Evolutionary conservation across 2,888 invertebrate genomes (phyloP).

Genomic region (Cylloceria caligata): DNA sequence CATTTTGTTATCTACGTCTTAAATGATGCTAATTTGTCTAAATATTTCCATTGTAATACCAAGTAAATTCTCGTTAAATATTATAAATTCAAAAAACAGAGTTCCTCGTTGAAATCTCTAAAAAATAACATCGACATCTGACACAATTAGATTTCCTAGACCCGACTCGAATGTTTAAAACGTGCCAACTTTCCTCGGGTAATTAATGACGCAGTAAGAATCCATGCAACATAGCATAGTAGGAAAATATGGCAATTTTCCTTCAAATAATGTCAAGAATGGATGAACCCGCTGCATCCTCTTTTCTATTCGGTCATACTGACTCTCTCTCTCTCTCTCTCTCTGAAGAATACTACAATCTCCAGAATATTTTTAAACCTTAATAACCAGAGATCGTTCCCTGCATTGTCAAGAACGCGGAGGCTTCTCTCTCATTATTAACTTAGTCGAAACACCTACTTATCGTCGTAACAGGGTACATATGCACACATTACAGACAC

Average conservation of each 20-base stretch:
- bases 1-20: not conserved
- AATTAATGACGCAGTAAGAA: not conserved
- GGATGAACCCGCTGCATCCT: not conserved
- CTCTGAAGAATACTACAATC: not conserved
- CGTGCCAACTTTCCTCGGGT: not conserved
- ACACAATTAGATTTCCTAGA: not conserved
- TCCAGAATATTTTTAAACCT: not conserved
- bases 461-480: not conserved
- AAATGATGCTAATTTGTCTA: not conserved
- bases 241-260: not conserved
- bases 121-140: not conserved
- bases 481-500: not conserved
- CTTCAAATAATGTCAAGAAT: not conserved
- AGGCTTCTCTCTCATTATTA: conserved; percentile 28
- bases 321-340: too few relatives aligned
- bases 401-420: not conserved
- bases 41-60: not conserved
- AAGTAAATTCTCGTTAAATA: not conserved
- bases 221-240: not conserved
- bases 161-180: not conserved
- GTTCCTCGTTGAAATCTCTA: not conserved
- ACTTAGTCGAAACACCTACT: not conserved
- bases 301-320: not conserved
- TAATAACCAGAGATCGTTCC: not conserved
- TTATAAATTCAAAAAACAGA: not conserved